Conservation (phyloP, 1,140 invertebrate genomes). For the Drosophila pseudoananassae region DNA sequence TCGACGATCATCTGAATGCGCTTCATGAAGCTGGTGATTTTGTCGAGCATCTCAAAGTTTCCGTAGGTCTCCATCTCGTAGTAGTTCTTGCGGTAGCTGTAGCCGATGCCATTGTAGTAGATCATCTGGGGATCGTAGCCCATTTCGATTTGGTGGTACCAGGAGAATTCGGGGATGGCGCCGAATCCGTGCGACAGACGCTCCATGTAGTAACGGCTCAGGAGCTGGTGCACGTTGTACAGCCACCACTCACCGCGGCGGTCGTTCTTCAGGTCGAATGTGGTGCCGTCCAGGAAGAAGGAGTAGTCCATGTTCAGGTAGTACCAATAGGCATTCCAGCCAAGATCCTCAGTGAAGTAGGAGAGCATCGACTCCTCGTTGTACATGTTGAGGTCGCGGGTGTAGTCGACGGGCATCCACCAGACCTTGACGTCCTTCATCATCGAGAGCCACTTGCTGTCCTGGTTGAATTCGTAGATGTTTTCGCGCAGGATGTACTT, state of each 20-base stretch:
- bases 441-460: conserved; percentile 63
- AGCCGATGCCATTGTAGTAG: conserved; percentile 87
- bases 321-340: conserved; percentile 89
- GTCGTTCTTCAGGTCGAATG: conserved; percentile 85
- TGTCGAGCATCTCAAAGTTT: conserved; percentile 85
- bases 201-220: conserved; percentile 88
- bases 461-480: conserved; percentile 63
- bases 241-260: conserved; percentile 87
- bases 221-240: conserved; percentile 86
- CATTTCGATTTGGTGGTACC: conserved; percentile 85
- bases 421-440: conserved; percentile 71
- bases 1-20: conserved; percentile 88
- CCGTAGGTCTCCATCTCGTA: conserved; percentile 86
- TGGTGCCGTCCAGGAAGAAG: conserved; percentile 87
- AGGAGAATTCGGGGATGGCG: conserved; percentile 86
- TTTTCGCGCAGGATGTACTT: conserved; percentile 78
- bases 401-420: conserved; percentile 82
- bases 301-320: conserved; percentile 88
- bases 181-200: conserved; percentile 87
- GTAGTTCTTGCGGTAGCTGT: conserved; percentile 87
- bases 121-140: conserved; percentile 87
- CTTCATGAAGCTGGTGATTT: conserved; percentile 86
- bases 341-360: conserved; percentile 90
- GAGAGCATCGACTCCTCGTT: conserved; percentile 86
- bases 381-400: conserved; percentile 86